A percentile compares a stretch with the other conserved stretches of the same genome.
Evolutionary conservation across 1,140 invertebrate species (phyloP).

Genomic region (Xylocopa sonorina): DNA sequence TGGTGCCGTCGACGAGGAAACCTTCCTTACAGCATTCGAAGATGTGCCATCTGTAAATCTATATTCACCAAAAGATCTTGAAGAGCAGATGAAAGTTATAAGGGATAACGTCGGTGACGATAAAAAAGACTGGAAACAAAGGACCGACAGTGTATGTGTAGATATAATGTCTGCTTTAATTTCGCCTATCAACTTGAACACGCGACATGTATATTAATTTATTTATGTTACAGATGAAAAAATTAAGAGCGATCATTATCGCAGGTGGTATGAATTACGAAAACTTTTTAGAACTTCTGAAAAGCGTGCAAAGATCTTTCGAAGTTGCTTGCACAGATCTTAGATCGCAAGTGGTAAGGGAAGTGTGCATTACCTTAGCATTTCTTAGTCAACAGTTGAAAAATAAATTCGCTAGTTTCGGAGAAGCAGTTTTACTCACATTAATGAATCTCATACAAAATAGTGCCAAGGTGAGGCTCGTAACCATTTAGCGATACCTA

Average conservation of each 20-base stretch:
- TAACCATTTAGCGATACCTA: slow-evolving; percentile 8
- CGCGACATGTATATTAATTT: not conserved
- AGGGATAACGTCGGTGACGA: slow-evolving; percentile 89
- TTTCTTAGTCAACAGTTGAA: slow-evolving; percentile 93
- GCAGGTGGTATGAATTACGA: slow-evolving; percentile 91
- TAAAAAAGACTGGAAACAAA: slow-evolving; percentile 95
- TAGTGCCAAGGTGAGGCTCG: slow-evolving; percentile 91
- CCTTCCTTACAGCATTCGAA: slow-evolving; percentile 93
- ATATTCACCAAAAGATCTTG: slow-evolving; percentile 92
- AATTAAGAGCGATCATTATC: slow-evolving; percentile 90
- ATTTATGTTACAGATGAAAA: slow-evolving; percentile 87
- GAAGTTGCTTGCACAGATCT: slow-evolving; percentile 94
- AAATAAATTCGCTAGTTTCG: slow-evolving; percentile 92
- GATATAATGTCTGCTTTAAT: slow-evolving; percentile 4
- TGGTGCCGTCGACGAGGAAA: slow-evolving; percentile 94
- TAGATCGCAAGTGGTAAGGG: slow-evolving; percentile 94
- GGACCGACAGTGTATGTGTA: slow-evolving; percentile 90
- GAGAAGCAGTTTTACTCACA: slow-evolving; percentile 90
- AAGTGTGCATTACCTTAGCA: slow-evolving; percentile 97
- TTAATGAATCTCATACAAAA: slow-evolving; percentile 97
- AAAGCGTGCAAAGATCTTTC: slow-evolving; percentile 91
- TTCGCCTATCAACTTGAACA: not conserved
- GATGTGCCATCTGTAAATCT: slow-evolving; percentile 91
- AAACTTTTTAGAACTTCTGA: slow-evolving; percentile 91
- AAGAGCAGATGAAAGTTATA: slow-evolving; percentile 91